phyloP scores from a whole-genome alignment of 2,888 invertebrate genomes.

The Leptogaster cylindrica region DNA sequence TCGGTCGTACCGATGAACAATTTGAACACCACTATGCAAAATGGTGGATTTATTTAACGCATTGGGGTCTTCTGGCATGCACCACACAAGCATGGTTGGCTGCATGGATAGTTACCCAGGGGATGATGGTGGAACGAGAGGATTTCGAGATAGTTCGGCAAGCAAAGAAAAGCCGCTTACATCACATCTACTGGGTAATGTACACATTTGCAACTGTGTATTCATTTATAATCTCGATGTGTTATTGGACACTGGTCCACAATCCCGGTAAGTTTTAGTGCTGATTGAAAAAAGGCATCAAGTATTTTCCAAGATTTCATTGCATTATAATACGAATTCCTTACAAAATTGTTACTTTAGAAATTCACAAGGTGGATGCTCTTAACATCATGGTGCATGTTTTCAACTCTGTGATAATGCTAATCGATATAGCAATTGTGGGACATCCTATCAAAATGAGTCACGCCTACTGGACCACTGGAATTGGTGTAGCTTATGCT shows the following conservation, averaged over 20 bases:
- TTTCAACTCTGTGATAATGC: slow-evolving; percentile 75
- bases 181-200: slow-evolving; percentile 61
- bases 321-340: too few relatives aligned
- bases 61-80: slow-evolving; percentile 61
- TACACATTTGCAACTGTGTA: slow-evolving; percentile 62
- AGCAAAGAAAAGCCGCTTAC: slow-evolving; percentile 60
- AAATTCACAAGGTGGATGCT: slow-evolving; percentile 60
- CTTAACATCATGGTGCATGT: slow-evolving; percentile 63
- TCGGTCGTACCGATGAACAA: slow-evolving; percentile 61
- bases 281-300: too few relatives aligned
- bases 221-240: slow-evolving; percentile 61
- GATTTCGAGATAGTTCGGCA: slow-evolving; percentile 61
- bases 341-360: slow-evolving; percentile 51
- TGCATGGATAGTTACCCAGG: slow-evolving; percentile 62
- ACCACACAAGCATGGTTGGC: slow-evolving; percentile 61
- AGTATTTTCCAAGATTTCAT: too few relatives aligned
- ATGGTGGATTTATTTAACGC: slow-evolving; percentile 63
- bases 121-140: slow-evolving; percentile 63
- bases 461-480: slow-evolving; percentile 67
- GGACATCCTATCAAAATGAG: slow-evolving; percentile 71
- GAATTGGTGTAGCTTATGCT: slow-evolving; percentile 70
- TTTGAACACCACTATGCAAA: slow-evolving; percentile 62
- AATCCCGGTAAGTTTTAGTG: slow-evolving; percentile 66
- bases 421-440: slow-evolving; percentile 72
- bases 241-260: slow-evolving; percentile 68